Base-by-base conservation (phyloP, 2,888 invertebrate genomes). In the Lithophane socia region DNA sequence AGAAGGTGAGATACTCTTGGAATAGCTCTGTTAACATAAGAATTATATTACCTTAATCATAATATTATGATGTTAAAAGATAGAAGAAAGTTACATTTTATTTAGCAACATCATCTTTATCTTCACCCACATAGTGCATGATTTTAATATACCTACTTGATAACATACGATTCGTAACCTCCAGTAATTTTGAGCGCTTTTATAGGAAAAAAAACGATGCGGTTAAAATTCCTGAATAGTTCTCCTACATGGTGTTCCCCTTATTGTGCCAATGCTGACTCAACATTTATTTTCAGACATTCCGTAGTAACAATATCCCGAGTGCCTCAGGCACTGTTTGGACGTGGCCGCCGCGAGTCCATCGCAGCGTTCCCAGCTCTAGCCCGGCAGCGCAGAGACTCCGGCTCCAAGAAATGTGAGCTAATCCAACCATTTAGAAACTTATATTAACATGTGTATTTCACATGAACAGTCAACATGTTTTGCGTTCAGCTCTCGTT, bases 301-400 rank as follows among this genome's bases (percentile, higher is more conserved):
- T 98, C 98, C 75, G 98, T 98, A 65, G 98, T 98, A 37, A 98
- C 98, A 85, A 98, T 98, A 90, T 98, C 98, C 0, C 98, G 98
- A 93, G 98, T 98, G 71, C 98, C 98, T 4, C 97, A 98, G 66
- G 97, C 98, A 2, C 93, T 98, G 7, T 98, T 98, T 88, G 98
- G 98, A 0, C 97, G 98, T 24, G 98, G 97, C 75, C 97, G 98
- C 0, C 97, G 98, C 21, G 98, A 98, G 93, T 98, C 98, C 24
- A 98, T 98, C 72, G 98, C 98, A 5, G 98, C 98, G 1, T 98
- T 98, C 91, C 98, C 98, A 3, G 96, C 97, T 56, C 93, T 97
- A 3, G 93, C 97, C 72, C 96, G 96, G 61, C 96, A 80, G 66
- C 79, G 96, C 82, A 93, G 95, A 76, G 95, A 94, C 83, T 97